phyloP scores from a whole-genome alignment of 2,797 vertebrate species.

The Gallirallus australis region DNA sequence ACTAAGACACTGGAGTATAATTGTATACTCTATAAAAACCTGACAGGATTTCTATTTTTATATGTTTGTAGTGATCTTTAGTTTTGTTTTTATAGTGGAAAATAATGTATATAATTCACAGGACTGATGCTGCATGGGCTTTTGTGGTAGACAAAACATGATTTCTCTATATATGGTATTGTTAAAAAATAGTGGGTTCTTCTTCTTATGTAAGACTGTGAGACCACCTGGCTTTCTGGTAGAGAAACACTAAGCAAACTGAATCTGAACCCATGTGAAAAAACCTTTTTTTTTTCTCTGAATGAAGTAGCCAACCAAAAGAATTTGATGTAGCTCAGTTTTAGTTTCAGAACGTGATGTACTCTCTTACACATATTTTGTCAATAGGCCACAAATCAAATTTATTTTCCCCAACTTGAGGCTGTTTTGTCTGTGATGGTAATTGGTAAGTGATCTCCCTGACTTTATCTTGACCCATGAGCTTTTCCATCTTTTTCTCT shows the following conservation, averaged over 20 bases:
- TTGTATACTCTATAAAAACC: not conserved
- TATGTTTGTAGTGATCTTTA: not conserved
- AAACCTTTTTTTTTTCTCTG: not conserved
- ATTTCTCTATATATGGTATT: not conserved
- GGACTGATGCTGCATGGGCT: not conserved
- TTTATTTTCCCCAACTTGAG: not conserved
- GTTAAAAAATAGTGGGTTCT: not conserved
- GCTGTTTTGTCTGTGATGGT: not conserved
- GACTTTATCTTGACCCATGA: no score
- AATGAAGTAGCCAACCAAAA: not conserved
- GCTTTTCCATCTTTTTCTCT: not conserved
- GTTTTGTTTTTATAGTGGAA: not conserved
- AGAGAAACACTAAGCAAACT: not conserved
- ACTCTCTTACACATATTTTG: not conserved
- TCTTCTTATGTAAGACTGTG: not conserved
- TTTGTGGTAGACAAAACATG: not conserved
- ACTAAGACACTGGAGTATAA: not conserved
- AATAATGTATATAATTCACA: not conserved
- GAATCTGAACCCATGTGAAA: not conserved
- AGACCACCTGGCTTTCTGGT: not conserved
- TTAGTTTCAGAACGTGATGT: not conserved
- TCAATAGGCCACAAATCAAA: not conserved
- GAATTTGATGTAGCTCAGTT: not conserved
- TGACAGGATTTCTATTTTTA: not conserved
- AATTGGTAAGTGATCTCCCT: no score